Evolutionary conservation across 1,140 invertebrate genomes (phyloP), one percentile per base, ranked within the genome.

Genomic region (Drosophila setifemur): DNA sequence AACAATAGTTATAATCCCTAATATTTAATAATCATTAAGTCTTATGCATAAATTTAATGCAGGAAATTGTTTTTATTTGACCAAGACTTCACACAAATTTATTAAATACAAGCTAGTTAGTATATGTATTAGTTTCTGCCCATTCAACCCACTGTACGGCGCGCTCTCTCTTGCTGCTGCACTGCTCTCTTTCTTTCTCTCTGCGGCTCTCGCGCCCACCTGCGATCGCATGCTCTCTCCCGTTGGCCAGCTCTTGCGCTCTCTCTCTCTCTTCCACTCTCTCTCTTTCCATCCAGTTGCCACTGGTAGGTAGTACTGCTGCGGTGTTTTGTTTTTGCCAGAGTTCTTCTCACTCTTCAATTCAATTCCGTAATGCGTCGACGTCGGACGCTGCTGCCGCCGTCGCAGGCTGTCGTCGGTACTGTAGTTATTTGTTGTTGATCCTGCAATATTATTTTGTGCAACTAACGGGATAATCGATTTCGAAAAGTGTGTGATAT

Each of bases 311-410:
- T 26, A 16, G 23, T 21, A n/a, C n/a, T 28, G 31, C 21, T 37
- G 50, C 6, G 23, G 16, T 52, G 40, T 49, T 49, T 55, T 55
- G 52, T 55, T 55, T 55, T 31, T 55, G 52, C 19, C 53, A 16
- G 11, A 45, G 26, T 58, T 43, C 26, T 33, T 23, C 58, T 40
- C 26, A 31, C 44, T 31, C 44, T 11, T 28, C n/a, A 43, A 19
- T 26, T 52, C 35, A 14, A n/a, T 48, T 57, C 26, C 39, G 57
- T 25, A 61, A 61, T 61, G 57, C 57, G 57, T 58, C 57, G 57
- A 23, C 57, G 26, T 40, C 57, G 57, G 53, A 58, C 57, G n/a
- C n/a, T n/a, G n/a, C n/a, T n/a, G 57, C 44, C 37, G 57, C 57
- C 40, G 53, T 37, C 52, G 53, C 57, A 44, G 52, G 52, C 49